Evolutionary conservation across 2,797 vertebrate genomes (phyloP), one percentile per base, ranked within the genome.

Genomic region (Cuniculus paca): DNA sequence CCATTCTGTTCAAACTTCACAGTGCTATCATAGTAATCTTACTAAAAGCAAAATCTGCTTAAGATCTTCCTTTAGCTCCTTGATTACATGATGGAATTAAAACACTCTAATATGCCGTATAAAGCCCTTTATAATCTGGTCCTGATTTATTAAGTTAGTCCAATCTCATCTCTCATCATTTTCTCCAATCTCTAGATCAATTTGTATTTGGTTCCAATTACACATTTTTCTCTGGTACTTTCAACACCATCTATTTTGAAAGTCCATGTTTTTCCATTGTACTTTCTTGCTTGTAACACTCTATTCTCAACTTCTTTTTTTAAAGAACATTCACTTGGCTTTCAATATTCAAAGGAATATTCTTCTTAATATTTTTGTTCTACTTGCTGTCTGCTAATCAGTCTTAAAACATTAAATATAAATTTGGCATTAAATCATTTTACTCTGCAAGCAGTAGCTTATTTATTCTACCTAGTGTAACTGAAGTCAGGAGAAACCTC

Each of bases 1-100:
- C 13, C 39, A 68, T 72, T 83, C 39, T 36, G 34, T 74, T 42
- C 92, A 81, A 68, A 96, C 19, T 78, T 75, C 24, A 48, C 2
- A 22, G 54, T 42, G 6, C 79, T 79, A 36, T 5, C 50, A 56
- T 42, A 42, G 22, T 60, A 63, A 79, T 91, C 14, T 65, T 68
- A 61, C 34, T 93, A 60, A 86, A 84, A 77, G 87, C 28, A 54
- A 94, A 90, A 88, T 72, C 28, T 61, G 31, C n/a, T 88, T 63
- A 52, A 84, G 65, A 16, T 42, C 39, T 1, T 88, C 14, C 36
- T 61, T 60, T 60, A 80, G 48, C 9, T 31, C 14, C 84, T 84
- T 85, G 39, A 65, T 83, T 88, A 75, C 13, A 70, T 84, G 36
- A 61, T 84, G 20, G 90, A 93, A 84, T 74, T 39, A 61, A 93